Conservation (phyloP, 1,140 invertebrate species). For the Augochlora pura region DNA sequence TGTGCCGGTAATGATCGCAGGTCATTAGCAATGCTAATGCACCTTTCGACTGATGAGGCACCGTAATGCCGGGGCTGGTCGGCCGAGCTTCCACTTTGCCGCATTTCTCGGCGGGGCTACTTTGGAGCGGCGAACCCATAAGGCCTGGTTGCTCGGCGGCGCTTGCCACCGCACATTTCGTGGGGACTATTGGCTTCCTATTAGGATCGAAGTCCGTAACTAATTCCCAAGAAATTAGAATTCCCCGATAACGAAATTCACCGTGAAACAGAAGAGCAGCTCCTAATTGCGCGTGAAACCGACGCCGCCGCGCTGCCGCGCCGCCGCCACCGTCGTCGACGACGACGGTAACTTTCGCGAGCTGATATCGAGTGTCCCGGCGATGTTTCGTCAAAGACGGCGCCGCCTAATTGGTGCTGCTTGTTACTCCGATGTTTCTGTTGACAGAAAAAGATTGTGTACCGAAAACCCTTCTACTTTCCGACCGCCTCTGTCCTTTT, state of each 20-base stretch:
- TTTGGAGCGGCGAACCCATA: constrained; percentile 42
- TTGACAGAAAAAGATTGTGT: neutral
- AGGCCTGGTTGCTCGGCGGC: constrained; percentile 19
- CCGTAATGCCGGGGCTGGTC: constrained; percentile 59
- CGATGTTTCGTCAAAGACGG: neutral
- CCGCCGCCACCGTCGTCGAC: too few species aligned
- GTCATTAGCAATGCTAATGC: constrained; percentile 78
- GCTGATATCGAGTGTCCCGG: neutral
- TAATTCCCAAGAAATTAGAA: constrained; percentile 39
- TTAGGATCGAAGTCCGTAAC: constrained; percentile 57
- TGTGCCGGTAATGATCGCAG: constrained; percentile 71
- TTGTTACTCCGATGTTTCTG: too few species aligned
- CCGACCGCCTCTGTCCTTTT: too few species aligned
- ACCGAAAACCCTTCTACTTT: too few species aligned
- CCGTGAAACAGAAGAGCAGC: neutral
- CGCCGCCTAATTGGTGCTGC: too few species aligned
- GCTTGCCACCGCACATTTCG: constrained; percentile 60
- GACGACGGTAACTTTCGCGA: neutral
- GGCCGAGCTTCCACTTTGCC: constrained; percentile 33
- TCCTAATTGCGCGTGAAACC: constrained; percentile 17
- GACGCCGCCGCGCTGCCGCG: too few species aligned
- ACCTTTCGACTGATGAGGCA: constrained; percentile 74
- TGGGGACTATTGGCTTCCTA: constrained; percentile 66
- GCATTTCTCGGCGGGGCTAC: constrained; percentile 56
- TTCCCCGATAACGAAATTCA: neutral